Evolutionary conservation across 2,113 vertebrate species (phyloP).

Genomic region (Aleadryas rufinucha): DNA sequence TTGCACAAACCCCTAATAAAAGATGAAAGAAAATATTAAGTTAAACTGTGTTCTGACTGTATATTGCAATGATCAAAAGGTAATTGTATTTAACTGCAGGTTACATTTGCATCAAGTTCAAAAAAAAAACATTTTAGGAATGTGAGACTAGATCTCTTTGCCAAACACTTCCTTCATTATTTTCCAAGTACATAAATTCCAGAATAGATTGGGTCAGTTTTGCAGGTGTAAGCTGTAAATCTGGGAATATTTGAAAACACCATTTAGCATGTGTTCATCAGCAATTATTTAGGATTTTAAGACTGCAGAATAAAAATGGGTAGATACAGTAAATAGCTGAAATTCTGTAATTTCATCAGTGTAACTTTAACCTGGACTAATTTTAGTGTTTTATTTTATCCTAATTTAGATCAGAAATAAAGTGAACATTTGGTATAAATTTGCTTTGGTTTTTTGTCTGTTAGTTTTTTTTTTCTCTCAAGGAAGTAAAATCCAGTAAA

Average conservation of each 20-base stretch:
- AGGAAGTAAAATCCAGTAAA: background rate
- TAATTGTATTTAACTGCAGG: background rate
- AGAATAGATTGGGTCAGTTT: background rate
- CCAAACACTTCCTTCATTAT: background rate
- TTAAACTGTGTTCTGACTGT: background rate
- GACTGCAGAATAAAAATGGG: background rate
- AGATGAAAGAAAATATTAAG: background rate
- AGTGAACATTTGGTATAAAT: background rate
- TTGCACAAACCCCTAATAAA: background rate
- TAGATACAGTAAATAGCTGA: background rate
- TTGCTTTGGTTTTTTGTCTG: background rate
- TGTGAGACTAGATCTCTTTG: background rate
- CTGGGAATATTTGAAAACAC: background rate
- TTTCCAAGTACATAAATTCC: background rate
- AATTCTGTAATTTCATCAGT: background rate
- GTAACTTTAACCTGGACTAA: background rate
- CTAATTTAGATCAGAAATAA: background rate
- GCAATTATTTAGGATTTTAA: background rate
- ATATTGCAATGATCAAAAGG: background rate
- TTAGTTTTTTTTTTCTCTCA: background rate
- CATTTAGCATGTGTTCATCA: background rate
- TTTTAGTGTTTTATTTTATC: background rate
- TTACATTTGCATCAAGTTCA: background rate
- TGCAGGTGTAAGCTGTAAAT: background rate
- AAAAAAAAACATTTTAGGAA: background rate